Evolutionary conservation across 2,888 invertebrate genomes (phyloP), one percentile per base, ranked within the genome.

Genomic region (Eupithecia pulchellata): DNA sequence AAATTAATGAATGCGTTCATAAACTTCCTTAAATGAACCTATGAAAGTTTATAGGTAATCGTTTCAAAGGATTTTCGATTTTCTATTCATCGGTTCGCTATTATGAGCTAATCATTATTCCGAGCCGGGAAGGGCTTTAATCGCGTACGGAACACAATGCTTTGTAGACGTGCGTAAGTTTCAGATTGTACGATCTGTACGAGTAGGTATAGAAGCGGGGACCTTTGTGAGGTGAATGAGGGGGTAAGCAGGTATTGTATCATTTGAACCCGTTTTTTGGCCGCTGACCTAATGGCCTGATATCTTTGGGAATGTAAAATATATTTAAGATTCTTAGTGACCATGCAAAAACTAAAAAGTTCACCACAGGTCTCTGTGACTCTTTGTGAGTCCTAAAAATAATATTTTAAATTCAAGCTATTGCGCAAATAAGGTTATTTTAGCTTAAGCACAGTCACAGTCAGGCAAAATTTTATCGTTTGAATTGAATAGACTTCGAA

Each of bases 51-150:
- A 74, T 63, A 29, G 71, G 66, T 69, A 71, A 67, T 74, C 70
- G 62, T 58, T 73, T 65, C 65, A 66, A 66, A 17, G 64, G 66
- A 71, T 66, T 68, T 64, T 71, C 71, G 71, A 74, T 74, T 71
- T 74, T 67, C 73, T 63, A 75, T 75, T 75, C 70, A 72, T 69
- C 66, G 57, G 47, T 64, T 66, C 47, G 71, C 57, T 65, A 69
- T 74, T 75, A 70, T 61, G 55, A 66, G 60, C 67, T 66, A 66
- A 72, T 75, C 75, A 72, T 74, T 75, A 75, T 74, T 72, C 73
- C 68, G 47, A 66, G 64, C 25, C 63, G 68, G 63, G 71, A 72
- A 63, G 52, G 70, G 66, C 66, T 68, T 70, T 74, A 70, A 74
- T 72, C 64, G 70, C 72, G 36, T 68, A 64, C 67, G 13, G 66